Percentiles rank a stretch among this genome's conserved stretches.
phyloP scores from a whole-genome alignment of 2,113 vertebrate genomes.

The Arizona elegans region DNA sequence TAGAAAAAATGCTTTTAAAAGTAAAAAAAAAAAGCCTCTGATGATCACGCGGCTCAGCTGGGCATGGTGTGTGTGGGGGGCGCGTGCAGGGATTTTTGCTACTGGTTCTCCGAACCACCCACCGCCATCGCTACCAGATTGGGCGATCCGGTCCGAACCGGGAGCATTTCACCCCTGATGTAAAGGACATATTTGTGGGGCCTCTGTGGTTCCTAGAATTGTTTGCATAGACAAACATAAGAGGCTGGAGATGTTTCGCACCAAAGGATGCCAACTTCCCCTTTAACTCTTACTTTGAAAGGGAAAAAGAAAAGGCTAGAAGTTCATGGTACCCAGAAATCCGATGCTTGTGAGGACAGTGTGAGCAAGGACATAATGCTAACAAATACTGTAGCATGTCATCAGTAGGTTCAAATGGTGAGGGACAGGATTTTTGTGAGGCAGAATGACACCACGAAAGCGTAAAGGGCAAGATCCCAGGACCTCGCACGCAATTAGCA shows the following conservation, averaged over 20 bases:
- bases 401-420: background rate
- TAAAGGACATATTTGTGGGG: background rate
- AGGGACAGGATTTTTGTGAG: background rate
- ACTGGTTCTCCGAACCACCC: too few relatives aligned
- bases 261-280: background rate
- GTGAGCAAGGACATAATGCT: background rate
- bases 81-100: too few relatives aligned
- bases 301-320: background rate
- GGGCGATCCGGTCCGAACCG: too few relatives aligned
- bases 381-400: background rate
- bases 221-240: background rate
- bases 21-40: too few relatives aligned
- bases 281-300: background rate
- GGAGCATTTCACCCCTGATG: too few relatives aligned
- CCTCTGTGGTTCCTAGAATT: background rate
- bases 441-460: constrained; percentile 8
- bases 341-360: background rate
- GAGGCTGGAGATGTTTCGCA: background rate
- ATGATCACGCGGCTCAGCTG: too few relatives aligned
- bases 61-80: too few relatives aligned
- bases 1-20: too few relatives aligned
- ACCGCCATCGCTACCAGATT: too few relatives aligned
- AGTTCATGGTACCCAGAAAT: background rate
- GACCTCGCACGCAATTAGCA: background rate
- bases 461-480: background rate